Percentiles rank a stretch among this genome's conserved stretches.
These are phyloP conservation scores for Pelecanus crispus DNA, from an alignment of 2,113 vertebrate species.

Conservation along the genomic window DNA sequence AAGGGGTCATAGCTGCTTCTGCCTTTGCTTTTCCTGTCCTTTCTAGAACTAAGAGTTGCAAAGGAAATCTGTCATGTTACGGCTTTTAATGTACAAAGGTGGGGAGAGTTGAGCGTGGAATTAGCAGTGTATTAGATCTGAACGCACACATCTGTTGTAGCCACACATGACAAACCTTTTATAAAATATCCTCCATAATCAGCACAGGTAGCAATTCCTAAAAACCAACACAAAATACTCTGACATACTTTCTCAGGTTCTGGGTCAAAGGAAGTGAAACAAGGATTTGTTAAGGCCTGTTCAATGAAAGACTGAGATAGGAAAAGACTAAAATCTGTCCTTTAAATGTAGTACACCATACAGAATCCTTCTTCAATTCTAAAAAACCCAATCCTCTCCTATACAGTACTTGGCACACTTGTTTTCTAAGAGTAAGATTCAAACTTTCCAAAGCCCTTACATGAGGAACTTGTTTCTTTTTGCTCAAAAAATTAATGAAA, in stretches of 20 bases:
- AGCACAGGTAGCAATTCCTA: neutral
- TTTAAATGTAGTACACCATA: neutral
- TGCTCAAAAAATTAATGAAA: conserved; percentile 37
- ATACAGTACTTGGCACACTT: neutral
- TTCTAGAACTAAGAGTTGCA: neutral
- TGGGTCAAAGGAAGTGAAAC: neutral
- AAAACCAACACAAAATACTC: neutral
- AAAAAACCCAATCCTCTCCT: neutral
- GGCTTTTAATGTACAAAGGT: neutral
- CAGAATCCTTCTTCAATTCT: neutral
- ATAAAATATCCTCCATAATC: neutral
- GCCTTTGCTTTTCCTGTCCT: neutral
- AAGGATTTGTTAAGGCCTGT: neutral
- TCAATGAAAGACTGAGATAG: neutral
- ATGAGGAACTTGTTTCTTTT: conserved; percentile 24
- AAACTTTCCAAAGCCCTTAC: conserved; percentile 54
- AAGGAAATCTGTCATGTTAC: neutral
- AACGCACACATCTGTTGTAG: neutral
- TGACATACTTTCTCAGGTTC: neutral
- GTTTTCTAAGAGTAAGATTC: conserved; percentile 20
- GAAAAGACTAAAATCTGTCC: neutral
- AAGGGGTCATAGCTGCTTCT: neutral
- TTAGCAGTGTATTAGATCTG: neutral
- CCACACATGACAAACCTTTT: neutral
- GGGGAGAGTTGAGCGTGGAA: neutral